Evolutionary conservation across 2,113 vertebrate species (phyloP), one percentile per base, ranked within the genome.

Genomic region (Propithecus coquereli): DNA sequence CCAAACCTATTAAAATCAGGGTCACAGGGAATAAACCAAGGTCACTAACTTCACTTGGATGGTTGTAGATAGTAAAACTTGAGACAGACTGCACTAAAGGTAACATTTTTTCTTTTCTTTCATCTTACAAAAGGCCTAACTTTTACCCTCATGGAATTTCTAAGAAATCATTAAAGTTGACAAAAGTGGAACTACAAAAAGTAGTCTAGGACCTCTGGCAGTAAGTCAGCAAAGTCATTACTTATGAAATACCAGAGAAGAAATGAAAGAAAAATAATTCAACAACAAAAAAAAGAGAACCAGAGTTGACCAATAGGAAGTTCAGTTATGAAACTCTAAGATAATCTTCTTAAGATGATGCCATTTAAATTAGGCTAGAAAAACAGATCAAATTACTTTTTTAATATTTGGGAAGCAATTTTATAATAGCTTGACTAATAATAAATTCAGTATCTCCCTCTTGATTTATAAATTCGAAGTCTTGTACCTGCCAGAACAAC

Each of bases 301-400:
- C 17, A 74, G 8, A 73, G 6, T 20, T 65, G 52, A 91, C 37
- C 59, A 81, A 85, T 0, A 73, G 13, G 70, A 91, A 76, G 34
- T 12, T 12, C 43, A 91, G 59, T 77, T 76, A n/a, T 70, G 77
- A 96, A 73, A 57, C 32, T 82, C 11, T n/a, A 13, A 88, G 52
- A 77, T 8, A 16, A 23, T 61, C 65, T 76, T 87, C 50, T 94
- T n/a, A 43, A 73, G 63, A 40, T 14, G 32, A 70, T 0, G 70
- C 30, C 2, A 59, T n/a, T 85, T 74, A 92, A 94, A 92, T 1
- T 52, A 23, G 73, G 4, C 68, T n/a, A 76, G 32, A 25, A 77
- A 93, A 95, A 89, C 66, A 77, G 71, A 88, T 12, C 32, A 88
- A 70, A 85, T 76, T 88, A 63, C 82, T 87, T 94, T 87, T 91